These are phyloP conservation scores for Denticeps clupeoides DNA, from an alignment of 2,797 vertebrate genomes.

Conservation along the genomic window DNA sequence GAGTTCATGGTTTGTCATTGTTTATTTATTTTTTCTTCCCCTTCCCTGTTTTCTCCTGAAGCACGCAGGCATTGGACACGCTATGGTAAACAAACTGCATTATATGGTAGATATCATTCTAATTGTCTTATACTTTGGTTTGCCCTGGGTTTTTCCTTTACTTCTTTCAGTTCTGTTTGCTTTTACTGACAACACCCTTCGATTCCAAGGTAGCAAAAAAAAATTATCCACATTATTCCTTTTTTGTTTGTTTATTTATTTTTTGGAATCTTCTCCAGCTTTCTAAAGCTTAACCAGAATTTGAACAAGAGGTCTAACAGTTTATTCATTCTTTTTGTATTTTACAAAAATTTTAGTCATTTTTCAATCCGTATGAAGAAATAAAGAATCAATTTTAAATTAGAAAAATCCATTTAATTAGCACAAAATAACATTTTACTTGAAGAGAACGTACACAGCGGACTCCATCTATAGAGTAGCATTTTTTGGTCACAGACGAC, in stretches of 20 bases:
- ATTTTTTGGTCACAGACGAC: constrained; percentile 5
- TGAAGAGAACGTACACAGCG: constrained; percentile 37
- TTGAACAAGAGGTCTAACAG: constrained; percentile 45
- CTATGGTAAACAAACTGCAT: constrained; percentile 99
- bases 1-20: constrained; percentile 76
- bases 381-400: constrained; percentile 47
- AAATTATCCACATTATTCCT: constrained; percentile 39
- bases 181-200: constrained; percentile 63
- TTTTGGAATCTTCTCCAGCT: constrained; percentile 26
- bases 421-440: no score
- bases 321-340: constrained; percentile 1
- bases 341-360: constrained; percentile 22
- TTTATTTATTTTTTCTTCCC: constrained; percentile 57
- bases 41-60: constrained; percentile 70
- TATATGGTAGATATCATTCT: constrained; percentile 99
- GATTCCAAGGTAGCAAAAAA: constrained; percentile 64
- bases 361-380: constrained; percentile 57
- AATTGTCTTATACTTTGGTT: constrained; percentile 93
- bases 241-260: no score
- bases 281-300: constrained; percentile 30
- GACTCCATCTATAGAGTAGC: constrained; percentile 28
- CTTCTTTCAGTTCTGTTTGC: constrained; percentile 69
- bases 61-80: constrained; percentile 98
- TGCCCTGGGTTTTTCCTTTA: constrained; percentile 85
- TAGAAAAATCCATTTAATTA: no score